Evolutionary conservation across 2,888 invertebrate genomes (phyloP).

Genomic region (Callyntrura sp.): DNA sequence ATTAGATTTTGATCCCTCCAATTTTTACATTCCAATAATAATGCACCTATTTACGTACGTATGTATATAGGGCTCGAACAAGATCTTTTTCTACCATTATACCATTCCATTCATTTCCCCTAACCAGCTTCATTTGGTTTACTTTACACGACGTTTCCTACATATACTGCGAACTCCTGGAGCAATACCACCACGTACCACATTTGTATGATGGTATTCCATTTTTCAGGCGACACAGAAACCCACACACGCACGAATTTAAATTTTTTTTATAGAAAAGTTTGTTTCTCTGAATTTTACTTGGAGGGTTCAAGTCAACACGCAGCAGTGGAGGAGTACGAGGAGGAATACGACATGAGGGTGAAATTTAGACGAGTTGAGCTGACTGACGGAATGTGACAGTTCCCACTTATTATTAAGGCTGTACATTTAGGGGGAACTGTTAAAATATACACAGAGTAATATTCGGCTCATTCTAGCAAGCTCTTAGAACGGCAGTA

Average conservation of each 20-base stretch:
- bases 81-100: conserved; percentile 27
- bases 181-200: neutral
- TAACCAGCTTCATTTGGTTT: conserved; percentile 52
- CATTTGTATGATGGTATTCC: too few relatives aligned
- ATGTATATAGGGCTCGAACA: neutral
- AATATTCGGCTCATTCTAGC: too few relatives aligned
- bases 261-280: conserved; percentile 35
- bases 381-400: conserved; percentile 75
- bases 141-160: neutral
- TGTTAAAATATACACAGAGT: too few relatives aligned
- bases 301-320: conserved; percentile 1
- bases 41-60: conserved; percentile 29
- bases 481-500: too few relatives aligned
- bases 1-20: conserved; percentile 73
- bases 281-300: neutral
- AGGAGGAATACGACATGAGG: conserved; percentile 57
- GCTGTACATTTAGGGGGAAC: conserved; percentile 40
- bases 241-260: conserved; percentile 61
- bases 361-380: conserved; percentile 61
- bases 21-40: conserved; percentile 71
- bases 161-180: too few relatives aligned
- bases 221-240: conserved; percentile 59
- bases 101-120: conserved; percentile 30
- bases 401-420: conserved; percentile 75
- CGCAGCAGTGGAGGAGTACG: too few relatives aligned